Base-by-base conservation (phyloP, 2,888 invertebrate genomes). In the Drosophila limbata region DNA sequence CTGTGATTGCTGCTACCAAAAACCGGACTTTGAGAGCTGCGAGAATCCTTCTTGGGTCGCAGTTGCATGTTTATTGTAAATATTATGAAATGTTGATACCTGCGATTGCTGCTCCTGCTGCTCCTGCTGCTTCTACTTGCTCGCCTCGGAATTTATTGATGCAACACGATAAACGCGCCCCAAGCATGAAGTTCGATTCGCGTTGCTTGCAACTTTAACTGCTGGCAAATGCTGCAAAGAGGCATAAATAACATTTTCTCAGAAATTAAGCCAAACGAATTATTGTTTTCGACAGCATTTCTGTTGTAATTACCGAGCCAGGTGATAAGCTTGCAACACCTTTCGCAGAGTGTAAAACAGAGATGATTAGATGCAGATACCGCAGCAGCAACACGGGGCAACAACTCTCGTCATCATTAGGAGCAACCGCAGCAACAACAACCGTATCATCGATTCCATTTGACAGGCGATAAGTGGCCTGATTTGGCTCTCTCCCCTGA, bases 1-100 rank as follows among this genome's bases (percentile, higher is more conserved):
- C 72, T 73, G 61, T 69, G 59, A 63, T 68, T 74, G 59, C 51
- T 61, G 65, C 37, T 47, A 53, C 51, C 53, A 31, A 42, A 44
- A 47, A 45, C 57, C 57, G 57, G 57, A 61, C 66, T 65, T 65
- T 40, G 37, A 35, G 1, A 13, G 3, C 11, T 1, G 33, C 44
- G 31, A 63, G 78, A 67, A 59, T 68, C 64, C 79, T 68, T 63
- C 62, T 75, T 47, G 56, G 51, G 68, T 52, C 62, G 75, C 90
- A 88, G 90, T 88, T 90, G 88, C 90, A 89, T 88, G 90, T 87
- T 88, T 87, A 84, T 89, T 88, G 88, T 90, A 88, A 88, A 90
- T 88, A 88, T 88, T 88, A 88, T 88, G 88, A 88, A 90, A 87
- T 90, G 89, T 81, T 88, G 82, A 80, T 80, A 84, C 82, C 81